phyloP scores from a whole-genome alignment of 2,113 vertebrate genomes.

The Ovis canadensis region DNA sequence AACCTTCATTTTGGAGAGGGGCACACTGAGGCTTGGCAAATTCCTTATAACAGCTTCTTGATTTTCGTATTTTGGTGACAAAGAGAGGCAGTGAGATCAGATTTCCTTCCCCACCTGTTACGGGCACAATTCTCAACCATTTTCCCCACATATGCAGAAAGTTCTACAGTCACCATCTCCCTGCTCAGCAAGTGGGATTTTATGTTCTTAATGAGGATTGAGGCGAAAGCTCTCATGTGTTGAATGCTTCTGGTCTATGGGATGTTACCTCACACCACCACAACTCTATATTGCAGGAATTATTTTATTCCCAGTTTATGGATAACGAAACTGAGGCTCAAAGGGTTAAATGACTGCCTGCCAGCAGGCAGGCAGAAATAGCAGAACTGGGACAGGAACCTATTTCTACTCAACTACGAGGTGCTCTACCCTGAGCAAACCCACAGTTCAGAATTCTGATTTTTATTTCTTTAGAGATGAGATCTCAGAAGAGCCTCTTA shows the following conservation, averaged over 20 bases:
- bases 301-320: neutral
- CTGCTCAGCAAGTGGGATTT: neutral
- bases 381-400: neutral
- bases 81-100: neutral
- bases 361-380: neutral
- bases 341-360: neutral
- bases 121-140: neutral
- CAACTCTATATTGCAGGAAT: neutral
- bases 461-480: neutral
- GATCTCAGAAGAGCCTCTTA: neutral
- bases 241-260: neutral
- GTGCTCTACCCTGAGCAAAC: neutral
- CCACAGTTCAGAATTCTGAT: neutral
- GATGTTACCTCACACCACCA: neutral
- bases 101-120: neutral
- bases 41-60: neutral
- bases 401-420: neutral
- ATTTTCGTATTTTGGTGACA: slow-evolving; percentile 8
- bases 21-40: neutral
- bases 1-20: neutral
- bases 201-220: neutral
- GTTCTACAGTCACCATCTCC: neutral
- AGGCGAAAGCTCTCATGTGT: neutral
- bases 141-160: neutral
- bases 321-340: neutral